A percentile compares a stretch with the other conserved stretches of the same genome.
Evolutionary conservation across 1,140 invertebrate species (phyloP).

Genomic region (Chironomus tepperi): DNA sequence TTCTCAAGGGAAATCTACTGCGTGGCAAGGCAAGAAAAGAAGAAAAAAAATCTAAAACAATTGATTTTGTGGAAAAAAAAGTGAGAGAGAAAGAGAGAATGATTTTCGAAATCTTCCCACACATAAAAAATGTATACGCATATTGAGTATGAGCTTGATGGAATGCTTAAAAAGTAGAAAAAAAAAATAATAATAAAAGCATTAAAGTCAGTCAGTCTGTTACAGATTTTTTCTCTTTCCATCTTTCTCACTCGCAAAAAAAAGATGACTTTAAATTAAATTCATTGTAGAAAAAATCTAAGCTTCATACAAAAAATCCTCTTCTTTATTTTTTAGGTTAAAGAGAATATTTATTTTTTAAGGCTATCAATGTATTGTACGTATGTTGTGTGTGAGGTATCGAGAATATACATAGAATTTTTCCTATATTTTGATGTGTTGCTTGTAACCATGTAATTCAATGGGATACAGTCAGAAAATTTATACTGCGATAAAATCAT

Average conservation of each 20-base stretch:
- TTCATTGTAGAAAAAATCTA: not conserved
- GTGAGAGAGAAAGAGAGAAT: too few relatives aligned
- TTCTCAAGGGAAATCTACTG: too few relatives aligned
- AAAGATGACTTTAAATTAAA: constrained; percentile 9
- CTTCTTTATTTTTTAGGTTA: not conserved
- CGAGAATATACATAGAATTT: not conserved
- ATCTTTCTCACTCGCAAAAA: too few relatives aligned
- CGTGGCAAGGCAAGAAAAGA: too few relatives aligned
- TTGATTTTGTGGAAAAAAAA: too few relatives aligned
- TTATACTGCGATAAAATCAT: too few relatives aligned
- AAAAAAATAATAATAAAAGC: not conserved
- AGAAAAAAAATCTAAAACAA: too few relatives aligned
- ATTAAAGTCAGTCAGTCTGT: not conserved
- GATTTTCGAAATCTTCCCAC: too few relatives aligned
- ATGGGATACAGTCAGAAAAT: too few relatives aligned
- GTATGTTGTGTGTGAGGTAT: not conserved
- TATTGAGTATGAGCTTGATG: not conserved
- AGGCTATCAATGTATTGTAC: not conserved
- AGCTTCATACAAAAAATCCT: not conserved
- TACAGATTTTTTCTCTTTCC: not conserved
- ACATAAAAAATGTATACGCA: too few relatives aligned
- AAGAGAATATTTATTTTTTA: not conserved
- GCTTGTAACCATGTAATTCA: constrained; percentile 7
- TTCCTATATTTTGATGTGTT: not conserved
- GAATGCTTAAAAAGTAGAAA: not conserved